A percentile compares a stretch with the other conserved stretches of the same genome.
phyloP scores from a whole-genome alignment of 1,140 invertebrate genomes.

The Harpegnathos saltator region DNA sequence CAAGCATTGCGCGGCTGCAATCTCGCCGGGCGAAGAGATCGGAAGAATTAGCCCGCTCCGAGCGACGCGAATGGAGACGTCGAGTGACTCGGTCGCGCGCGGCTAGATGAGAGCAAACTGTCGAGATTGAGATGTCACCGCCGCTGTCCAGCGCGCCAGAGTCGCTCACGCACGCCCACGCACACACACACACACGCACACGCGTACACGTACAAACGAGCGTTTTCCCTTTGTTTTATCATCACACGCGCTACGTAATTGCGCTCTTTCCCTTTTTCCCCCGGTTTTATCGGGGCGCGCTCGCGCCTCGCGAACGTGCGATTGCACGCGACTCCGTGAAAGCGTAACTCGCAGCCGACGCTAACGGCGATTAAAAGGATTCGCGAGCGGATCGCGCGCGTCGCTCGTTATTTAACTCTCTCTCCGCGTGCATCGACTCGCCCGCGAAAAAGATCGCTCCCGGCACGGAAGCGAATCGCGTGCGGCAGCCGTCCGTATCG shows the following conservation, averaged over 20 bases:
- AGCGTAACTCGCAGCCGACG: not conserved
- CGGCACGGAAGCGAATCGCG: constrained; percentile 15
- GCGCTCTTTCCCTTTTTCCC: not conserved
- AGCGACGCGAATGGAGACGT: constrained; percentile 18
- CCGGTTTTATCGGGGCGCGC: not conserved
- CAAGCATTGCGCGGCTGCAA: constrained; percentile 23
- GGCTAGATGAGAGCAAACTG: not conserved
- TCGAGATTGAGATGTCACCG: not conserved
- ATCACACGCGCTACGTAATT: not conserved
- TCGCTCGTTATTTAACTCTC: constrained; percentile 29
- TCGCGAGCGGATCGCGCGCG: too few relatives aligned
- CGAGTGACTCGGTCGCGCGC: constrained; percentile 2
- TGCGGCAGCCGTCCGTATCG: constrained; percentile 12
- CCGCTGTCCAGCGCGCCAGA: too few relatives aligned
- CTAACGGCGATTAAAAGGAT: constrained; percentile 36
- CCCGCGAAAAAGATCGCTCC: constrained; percentile 15
- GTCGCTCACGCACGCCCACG: not conserved
- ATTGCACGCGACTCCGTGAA: not conserved
- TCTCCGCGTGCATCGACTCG: too few relatives aligned
- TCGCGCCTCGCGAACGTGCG: not conserved
- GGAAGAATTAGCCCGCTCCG: constrained; percentile 36
- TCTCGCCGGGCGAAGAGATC: constrained; percentile 34
- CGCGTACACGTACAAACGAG: too few relatives aligned
- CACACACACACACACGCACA: too few relatives aligned
- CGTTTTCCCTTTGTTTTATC: not conserved